phyloP scores from a whole-genome alignment of 23 tunicate species.

The Phallusia fumigata region DNA sequence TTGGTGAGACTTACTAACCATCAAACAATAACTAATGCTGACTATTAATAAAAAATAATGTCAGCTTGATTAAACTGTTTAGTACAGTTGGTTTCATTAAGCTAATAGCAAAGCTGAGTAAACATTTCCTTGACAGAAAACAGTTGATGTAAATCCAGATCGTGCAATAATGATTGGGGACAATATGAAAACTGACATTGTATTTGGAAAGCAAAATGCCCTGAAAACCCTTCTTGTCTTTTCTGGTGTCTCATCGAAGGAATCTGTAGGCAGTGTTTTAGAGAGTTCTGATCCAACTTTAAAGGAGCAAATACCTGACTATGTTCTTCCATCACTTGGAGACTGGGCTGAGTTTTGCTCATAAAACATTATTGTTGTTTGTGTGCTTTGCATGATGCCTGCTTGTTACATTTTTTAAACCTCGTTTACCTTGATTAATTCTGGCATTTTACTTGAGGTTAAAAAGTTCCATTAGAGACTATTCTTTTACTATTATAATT shows the following conservation, averaged over 20 bases:
- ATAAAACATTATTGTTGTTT: not conserved
- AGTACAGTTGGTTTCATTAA: no score
- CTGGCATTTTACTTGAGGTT: no score
- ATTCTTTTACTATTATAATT: no score
- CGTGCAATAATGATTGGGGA: constrained; percentile 89
- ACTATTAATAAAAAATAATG: no score
- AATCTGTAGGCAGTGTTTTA: constrained; percentile 32
- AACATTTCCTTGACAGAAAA: constrained; percentile 19
- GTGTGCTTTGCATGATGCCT: no score
- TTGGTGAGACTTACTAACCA: no score
- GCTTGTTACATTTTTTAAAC: no score
- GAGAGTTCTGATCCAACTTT: constrained; percentile 33
- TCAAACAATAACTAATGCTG: no score
- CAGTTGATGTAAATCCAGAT: constrained; percentile 32
- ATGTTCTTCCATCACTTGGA: constrained; percentile 57
- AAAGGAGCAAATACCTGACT: constrained; percentile 54
- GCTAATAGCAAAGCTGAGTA: no score
- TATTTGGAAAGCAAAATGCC: constrained; percentile 69
- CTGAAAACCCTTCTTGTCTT: constrained; percentile 73
- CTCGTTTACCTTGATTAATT: no score
- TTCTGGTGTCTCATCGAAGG: constrained; percentile 59
- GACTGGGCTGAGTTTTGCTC: constrained; percentile 49
- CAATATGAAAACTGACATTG: constrained; percentile 89
- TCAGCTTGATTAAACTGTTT: no score
- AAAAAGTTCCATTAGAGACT: no score